Evolutionary conservation across 2,888 invertebrate genomes (phyloP), one percentile per base, ranked within the genome.

Genomic region (Protonemura montana): DNA sequence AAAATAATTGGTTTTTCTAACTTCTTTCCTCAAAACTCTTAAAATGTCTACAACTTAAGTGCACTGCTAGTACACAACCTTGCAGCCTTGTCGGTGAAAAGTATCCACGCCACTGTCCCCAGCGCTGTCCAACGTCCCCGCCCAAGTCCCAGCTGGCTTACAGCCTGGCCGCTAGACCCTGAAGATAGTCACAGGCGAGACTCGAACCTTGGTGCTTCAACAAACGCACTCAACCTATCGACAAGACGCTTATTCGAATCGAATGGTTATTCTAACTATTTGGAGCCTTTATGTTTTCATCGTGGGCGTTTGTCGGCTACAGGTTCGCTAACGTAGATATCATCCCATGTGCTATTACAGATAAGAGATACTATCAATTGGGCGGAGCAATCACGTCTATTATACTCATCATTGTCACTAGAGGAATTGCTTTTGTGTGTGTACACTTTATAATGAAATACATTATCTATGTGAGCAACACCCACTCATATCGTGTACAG

Each of bases 391-490:
- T 59, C 21, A 10, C 21, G 59, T 2, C 59, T 59, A 59, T 59
- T 59, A 59, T 59, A 59, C 59, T 59, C 59, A 59, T 59, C 59
- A 59, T 59, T 59, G 59, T 59, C 59, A 59, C 59, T 59, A 59
- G 59, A 59, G 16, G 59, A 59, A 59, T 59, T 10, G 59, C 59
- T 59, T 59, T 59, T 59, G 59, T 59, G 59, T 7, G 1, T 13
- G 59, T 59, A 21, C 59, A 59, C 7, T 59, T 59, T 59, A 59
- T 59, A 59, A 59, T 59, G 59, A 59, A 59, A 7, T 13, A 2
- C 59, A 59, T 59, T 59, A 21, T 59, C 7, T 10, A 59, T 59
- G 59, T 59, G 59, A 59, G 21, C 59, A 16, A 59, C 59, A 59
- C 59, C 59, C 59, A 59, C 59, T 59, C 59, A 59, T 59, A 59